Evolutionary conservation across 2,797 vertebrate genomes (phyloP), one percentile per base, ranked within the genome.

Genomic region (Adelosebastes latens): DNA sequence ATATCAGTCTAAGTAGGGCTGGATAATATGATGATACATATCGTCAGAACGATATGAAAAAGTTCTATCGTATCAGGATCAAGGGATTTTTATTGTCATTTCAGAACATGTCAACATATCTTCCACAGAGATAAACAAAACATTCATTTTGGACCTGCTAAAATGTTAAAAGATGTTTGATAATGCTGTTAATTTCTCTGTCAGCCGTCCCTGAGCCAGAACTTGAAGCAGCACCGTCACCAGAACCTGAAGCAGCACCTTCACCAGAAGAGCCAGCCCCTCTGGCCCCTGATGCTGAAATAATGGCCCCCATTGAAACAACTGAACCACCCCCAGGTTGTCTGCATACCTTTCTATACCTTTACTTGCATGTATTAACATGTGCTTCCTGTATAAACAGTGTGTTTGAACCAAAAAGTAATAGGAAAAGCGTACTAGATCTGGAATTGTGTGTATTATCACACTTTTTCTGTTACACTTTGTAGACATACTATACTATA

Each of bases 311-410:
- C 64, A 75, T 52, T 80, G 88, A 91, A 90, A 58, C 83, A 31
- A 32, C 89, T 5, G 84, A 91, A 77, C 42, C 56, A 0, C 31
- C 83, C 16, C 46, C 87, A 94, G 94, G 94, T 96, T 87, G 74
- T 87, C n/a, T 79, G 32, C 49, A 31, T 71, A 18, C 13, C 3
- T 29, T 59, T n/a, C 6, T 55, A 25, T 58, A 72, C 2, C 10
- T 25, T 13, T 39, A 11, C 27, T 29, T 85, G 73, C 63, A 75
- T 82, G 80, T 2, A 0, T 49, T 49, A 39, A 52, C 70, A 62
- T 12, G n/a, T 58, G 52, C 70, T 67, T 79, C 60, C 20, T 85
- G 74, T 84, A 61, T 79, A 60, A 75, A 87, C 8, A 10, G 1
- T 31, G 9, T 34, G 4, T 56, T 11, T 63, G 13, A 61, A 56